Base-by-base conservation (phyloP, 2,797 vertebrate species). In the Hydrocynus forskahlii region DNA sequence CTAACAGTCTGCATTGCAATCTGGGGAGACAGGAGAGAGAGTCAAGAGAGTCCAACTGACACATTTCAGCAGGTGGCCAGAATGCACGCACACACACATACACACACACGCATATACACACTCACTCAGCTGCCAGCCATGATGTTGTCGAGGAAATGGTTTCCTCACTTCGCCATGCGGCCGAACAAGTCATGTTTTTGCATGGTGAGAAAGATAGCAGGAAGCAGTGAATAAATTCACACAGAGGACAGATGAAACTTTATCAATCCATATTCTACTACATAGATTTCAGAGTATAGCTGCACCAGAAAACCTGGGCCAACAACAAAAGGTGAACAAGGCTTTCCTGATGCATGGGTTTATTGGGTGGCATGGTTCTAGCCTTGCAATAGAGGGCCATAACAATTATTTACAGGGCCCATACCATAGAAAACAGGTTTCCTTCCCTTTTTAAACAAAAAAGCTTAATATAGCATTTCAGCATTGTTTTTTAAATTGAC, bases 1-100 rank as follows among this genome's bases (percentile, higher is more conserved):
- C 72, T 82, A 78, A 81, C 87, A 86, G 85, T 88, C 88, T 88
- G 87, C 77, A 82, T 82, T 76, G 63, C 85, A 85, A 86, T 90
- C 88, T 90, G 89, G 78, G 80, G 60, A 84, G 85, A 75, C 76
- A 60, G 76, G 82, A 81, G 78, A 76, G 50, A 84, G 70, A 83
- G 83, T 82, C 81, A 76, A 74, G 73, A 76, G 84, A 86, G 83
- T 82, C 80, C 77, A 82, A 84, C 81, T 75, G 80, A 89, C 82
- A 84, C 80, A 80, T 86, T 87, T 86, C 84, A 74, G 84, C 81
- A 84, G 77, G 83, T 68, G 80, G 79, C 81, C 76, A 77, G 60
- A 69, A 81, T 17, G 21, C 63, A 70, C 45, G 45, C 69, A 71
- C 23, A 45, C 77, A 84, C 80, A 82, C 72, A 74, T 25, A 43